Conservation (phyloP, 2,888 invertebrate species). For the Apodemia duryi region DNA sequence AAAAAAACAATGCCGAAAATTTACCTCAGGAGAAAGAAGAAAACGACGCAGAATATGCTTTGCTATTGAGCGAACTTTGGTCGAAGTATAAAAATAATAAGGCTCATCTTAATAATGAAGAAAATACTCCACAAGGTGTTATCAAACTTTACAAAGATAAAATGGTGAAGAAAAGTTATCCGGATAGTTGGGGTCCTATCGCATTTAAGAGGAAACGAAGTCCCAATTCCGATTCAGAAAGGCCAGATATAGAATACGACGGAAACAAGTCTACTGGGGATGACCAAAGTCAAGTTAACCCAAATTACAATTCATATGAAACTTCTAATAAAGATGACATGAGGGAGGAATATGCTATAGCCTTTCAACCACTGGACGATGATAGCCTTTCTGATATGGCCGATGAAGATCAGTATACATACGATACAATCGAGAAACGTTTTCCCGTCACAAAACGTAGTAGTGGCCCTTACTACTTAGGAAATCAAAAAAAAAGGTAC, state of each 20-base stretch:
- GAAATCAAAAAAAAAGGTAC: conserved; percentile 54
- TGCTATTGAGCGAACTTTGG: conserved; percentile 77
- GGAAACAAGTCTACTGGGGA: conserved; percentile 42
- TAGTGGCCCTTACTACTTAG: conserved; percentile 57
- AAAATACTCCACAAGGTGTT: conserved; percentile 61
- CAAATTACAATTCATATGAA: conserved; percentile 59
- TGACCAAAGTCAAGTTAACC: conserved; percentile 39
- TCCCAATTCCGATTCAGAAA: conserved; percentile 48
- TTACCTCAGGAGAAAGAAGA: conserved; percentile 47
- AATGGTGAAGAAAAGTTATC: conserved; percentile 64
- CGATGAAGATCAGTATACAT: conserved; percentile 64
- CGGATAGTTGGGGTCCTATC: conserved; percentile 72
- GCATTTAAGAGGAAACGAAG: conserved; percentile 74
- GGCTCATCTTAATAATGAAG: conserved; percentile 50
- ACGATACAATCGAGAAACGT: conserved; percentile 74
- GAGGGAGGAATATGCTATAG: conserved; percentile 68
- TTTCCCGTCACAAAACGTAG: conserved; percentile 85
- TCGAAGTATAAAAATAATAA: conserved; percentile 76
- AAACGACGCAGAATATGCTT: conserved; percentile 74
- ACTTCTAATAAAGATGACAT: conserved; percentile 60
- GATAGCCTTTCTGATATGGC: conserved; percentile 56
- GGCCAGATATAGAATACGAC: conserved; percentile 51
- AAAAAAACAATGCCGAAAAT: conserved; percentile 51
- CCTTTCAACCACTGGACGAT: conserved; percentile 71
- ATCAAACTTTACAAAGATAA: conserved; percentile 70